Base-by-base conservation (phyloP, 1,140 invertebrate genomes). In the Formica selysi region DNA sequence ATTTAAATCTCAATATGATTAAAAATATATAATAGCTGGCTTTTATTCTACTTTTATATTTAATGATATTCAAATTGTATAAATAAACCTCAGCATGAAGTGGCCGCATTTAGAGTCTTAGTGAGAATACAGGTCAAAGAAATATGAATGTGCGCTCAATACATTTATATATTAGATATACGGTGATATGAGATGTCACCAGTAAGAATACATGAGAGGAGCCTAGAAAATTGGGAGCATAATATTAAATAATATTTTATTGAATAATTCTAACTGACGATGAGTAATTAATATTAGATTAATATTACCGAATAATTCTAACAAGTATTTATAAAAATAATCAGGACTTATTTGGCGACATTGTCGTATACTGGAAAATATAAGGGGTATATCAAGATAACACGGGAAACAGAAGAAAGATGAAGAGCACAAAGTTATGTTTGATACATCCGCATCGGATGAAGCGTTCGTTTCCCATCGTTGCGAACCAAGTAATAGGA, bases 401-500 rank as follows among this genome's bases (percentile, higher is more conserved):
- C 26, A 48, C 1, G 44, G 32, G 51, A 76, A 76, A 44, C 22
- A 10, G 38, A 48, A 71, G 79, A 11, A 65, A 61, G 65, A 29
- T 26, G 67, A 57, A 36, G 71, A 83, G 59, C 57, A 54, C 61
- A 41, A 62, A 61, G 54, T 51, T 76, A 36, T 79, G 86, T 90
- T 74, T 81, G 86, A 87, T 87, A 90, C 32, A 44, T 88, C 73
- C 89, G 86, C 71, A 83, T 88, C 64, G 76, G 81, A 84, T 84
- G 81, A 86, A 83, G 76, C 65, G 64, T 83, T 71, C 65, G 22
- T 54, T 78, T 85, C 87, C 85, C 62, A 78, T 89, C 61, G 62
- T 51, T 65, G 61, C 51, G 68, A 73, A 57, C 62, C 68, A 36
- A 81, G 61, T 70, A 29, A 13, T 16, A 19, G 8, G 22, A 76